Base-by-base conservation (phyloP, 2,113 vertebrate genomes). In the Cairina moschata region DNA sequence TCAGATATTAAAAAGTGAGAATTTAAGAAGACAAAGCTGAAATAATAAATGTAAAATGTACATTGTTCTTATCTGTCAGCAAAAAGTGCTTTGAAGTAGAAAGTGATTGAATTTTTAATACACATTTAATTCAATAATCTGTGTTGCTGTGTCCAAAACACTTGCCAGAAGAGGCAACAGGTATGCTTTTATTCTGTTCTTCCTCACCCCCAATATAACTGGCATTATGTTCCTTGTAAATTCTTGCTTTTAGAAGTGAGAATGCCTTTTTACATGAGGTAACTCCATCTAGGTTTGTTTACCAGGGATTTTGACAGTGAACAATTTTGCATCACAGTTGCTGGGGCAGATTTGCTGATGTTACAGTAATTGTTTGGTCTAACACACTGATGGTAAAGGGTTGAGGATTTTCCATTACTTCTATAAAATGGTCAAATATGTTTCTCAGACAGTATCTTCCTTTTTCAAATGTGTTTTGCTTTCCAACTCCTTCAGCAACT, bases 1-100 rank as follows among this genome's bases (percentile, higher is more conserved):
- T 93, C 22, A 84, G 58, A 52, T 92, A 87, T 78, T 94, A 87
- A 94, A 88, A 95, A 90, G 48, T 83, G 23, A 80, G 48, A 14
- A 81, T 86, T 88, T 88, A 78, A 85, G 17, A 81, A 71, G 59
- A 91, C 26, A 59, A 93, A 91, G 36, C 12, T 38, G 83, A 96
- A 95, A 80, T 80, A 56, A 58, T 81, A 44, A 60, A 28, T 83
- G 34, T 71, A 34, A 88, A n/a, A 76, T 88, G 59, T 80, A 76
- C 8, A 5, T 69, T 62, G 11, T 82, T 93, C 31, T 78, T 52
- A 40, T 44, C 62, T 92, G 22, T 95, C 72, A 95, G 23, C 40
- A 75, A 83, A 68, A 96, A 83, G 31, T 65, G 79, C 42, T 48
- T 77, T 48, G 44, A 93, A 85, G 11, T 68, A 16, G 56, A 72